A percentile compares a stretch with the other conserved stretches of the same genome.
Conservation (phyloP, 2,888 invertebrate genomes). For the Prosapia bicincta region DNA sequence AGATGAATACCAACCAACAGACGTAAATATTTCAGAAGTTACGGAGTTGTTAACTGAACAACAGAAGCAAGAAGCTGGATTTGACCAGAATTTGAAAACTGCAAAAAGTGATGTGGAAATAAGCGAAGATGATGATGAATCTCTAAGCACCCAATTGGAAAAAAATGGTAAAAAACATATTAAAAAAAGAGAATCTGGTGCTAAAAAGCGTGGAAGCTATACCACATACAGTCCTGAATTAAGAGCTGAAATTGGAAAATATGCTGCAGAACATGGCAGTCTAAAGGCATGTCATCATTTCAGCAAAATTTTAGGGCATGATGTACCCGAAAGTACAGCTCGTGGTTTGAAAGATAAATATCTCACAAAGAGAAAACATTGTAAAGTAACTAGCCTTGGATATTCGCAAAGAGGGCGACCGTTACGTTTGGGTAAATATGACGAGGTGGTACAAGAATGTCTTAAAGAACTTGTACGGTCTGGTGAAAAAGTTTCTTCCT, state of each 20-base stretch:
- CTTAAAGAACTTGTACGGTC: constrained; percentile 34
- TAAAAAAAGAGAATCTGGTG: constrained; percentile 20
- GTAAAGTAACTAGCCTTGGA: constrained; percentile 34
- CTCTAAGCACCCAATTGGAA: not conserved
- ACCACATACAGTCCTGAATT: constrained; percentile 35
- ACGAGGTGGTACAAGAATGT: constrained; percentile 36
- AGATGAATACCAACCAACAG: not conserved
- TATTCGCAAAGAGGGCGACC: constrained; percentile 34
- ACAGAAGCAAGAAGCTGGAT: constrained; percentile 1
- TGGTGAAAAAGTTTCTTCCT: constrained; percentile 34
- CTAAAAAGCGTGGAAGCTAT: constrained; percentile 33
- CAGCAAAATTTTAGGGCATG: constrained; percentile 33
- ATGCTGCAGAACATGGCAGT: constrained; percentile 35
- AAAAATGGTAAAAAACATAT: constrained; percentile 10
- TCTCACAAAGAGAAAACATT: constrained; percentile 30
- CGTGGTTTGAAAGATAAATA: constrained; percentile 34
- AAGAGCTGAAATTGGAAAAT: constrained; percentile 36
- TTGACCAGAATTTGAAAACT: not conserved
- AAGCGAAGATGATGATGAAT: constrained; percentile 6
- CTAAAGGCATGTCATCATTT: constrained; percentile 34
- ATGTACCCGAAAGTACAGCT: constrained; percentile 35
- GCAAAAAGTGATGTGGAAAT: not conserved
- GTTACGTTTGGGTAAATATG: constrained; percentile 34
- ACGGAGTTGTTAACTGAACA: constrained; percentile 7
- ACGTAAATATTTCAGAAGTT: constrained; percentile 6